Conservation (phyloP, 1,140 invertebrate genomes). For the Drosophila trapezifrons region DNA sequence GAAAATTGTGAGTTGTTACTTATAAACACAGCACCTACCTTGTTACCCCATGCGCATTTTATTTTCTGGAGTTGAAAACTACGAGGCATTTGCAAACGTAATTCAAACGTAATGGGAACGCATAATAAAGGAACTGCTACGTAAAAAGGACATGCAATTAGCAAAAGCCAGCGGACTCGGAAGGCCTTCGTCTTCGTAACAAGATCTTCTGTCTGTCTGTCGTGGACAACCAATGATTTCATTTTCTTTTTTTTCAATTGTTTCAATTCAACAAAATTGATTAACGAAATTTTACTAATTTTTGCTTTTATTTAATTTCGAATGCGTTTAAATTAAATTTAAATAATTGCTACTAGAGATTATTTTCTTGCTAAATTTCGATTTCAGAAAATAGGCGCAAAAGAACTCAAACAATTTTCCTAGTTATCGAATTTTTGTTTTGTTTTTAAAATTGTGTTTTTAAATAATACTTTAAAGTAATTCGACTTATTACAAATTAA, state of each 20-base stretch:
- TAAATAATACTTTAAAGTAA: constrained; percentile 56
- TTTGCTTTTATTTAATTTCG: constrained; percentile 55
- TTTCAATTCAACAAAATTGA: constrained; percentile 51
- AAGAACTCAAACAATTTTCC: constrained; percentile 69
- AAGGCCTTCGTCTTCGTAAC: constrained; percentile 42
- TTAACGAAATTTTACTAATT: constrained; percentile 69
- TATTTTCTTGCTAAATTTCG: constrained; percentile 53
- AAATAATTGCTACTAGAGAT: constrained; percentile 56
- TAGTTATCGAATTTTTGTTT: constrained; percentile 45
- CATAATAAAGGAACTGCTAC: constrained; percentile 43
- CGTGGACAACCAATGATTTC: constrained; percentile 57
- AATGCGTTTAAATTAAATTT: constrained; percentile 61
- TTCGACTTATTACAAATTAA: constrained; percentile 59
- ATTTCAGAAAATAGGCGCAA: constrained; percentile 47
- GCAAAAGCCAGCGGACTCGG: constrained; percentile 29
- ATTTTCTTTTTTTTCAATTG: not conserved
- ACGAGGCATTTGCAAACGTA: constrained; percentile 66
- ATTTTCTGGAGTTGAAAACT: constrained; percentile 73
- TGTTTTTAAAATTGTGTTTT: constrained; percentile 7
- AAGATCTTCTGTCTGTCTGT: constrained; percentile 61
- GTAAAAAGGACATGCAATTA: constrained; percentile 46
- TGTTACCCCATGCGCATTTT: constrained; percentile 73
- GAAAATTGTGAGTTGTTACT: constrained; percentile 45
- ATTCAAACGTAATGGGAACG: constrained; percentile 28
- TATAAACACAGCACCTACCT: constrained; percentile 77